phyloP scores from a whole-genome alignment of 2,888 invertebrate genomes.

The Latheticus oryzae region DNA sequence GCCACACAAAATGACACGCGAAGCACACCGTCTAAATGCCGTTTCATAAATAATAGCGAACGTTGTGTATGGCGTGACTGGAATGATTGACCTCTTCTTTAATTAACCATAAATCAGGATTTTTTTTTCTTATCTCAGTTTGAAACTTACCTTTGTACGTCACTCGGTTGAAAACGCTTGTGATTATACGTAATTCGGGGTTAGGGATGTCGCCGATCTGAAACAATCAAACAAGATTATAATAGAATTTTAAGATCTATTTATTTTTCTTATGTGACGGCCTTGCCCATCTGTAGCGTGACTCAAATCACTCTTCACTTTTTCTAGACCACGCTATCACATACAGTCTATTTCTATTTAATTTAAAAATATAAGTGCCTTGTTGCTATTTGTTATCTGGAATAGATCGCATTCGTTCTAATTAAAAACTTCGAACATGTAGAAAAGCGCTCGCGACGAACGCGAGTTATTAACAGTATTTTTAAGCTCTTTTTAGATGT shows the following conservation, averaged over 20 bases:
- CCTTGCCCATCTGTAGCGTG: slow-evolving; percentile 61
- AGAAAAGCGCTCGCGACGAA: slow-evolving; percentile 10
- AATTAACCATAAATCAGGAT: slow-evolving; percentile 51
- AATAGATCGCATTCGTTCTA: slow-evolving; percentile 39
- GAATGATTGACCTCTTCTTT: slow-evolving; percentile 52
- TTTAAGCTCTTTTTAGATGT: no score
- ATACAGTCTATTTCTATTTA: slow-evolving; percentile 34
- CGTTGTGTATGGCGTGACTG: slow-evolving; percentile 52
- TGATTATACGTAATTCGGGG: slow-evolving; percentile 86
- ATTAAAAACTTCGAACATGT: slow-evolving; percentile 32
- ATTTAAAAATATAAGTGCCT: slow-evolving; percentile 45
- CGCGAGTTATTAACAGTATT: no score
- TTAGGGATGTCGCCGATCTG: slow-evolving; percentile 91
- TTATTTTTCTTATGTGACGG: no score
- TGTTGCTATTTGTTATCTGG: slow-evolving; percentile 42
- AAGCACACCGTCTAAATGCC: slow-evolving; percentile 54
- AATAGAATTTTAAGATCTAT: no score
- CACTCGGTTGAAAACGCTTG: slow-evolving; percentile 89
- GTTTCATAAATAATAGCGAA: slow-evolving; percentile 55
- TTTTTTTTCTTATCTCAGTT: slow-evolving; percentile 24
- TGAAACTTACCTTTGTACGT: slow-evolving; percentile 80
- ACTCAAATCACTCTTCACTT: slow-evolving; percentile 58
- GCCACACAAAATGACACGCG: slow-evolving; percentile 52
- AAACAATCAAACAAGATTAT: slow-evolving; percentile 23
- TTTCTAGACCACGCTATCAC: slow-evolving; percentile 49